A percentile compares a stretch with the other conserved stretches of the same genome.
phyloP scores from a whole-genome alignment of 2,888 invertebrate species.

The Catocala fraxini region DNA sequence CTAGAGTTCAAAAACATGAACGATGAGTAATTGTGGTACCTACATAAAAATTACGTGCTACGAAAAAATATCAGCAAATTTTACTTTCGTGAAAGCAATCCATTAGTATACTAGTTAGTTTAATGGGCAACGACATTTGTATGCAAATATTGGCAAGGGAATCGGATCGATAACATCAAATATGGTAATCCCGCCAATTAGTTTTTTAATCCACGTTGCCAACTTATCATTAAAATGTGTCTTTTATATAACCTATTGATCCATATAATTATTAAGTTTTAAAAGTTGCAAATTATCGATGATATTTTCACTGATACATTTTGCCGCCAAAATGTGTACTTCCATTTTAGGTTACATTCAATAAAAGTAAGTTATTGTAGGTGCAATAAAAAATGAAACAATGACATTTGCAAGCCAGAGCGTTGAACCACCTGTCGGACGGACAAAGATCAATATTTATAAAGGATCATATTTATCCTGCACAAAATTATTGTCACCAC shows the following conservation, averaged over 20 bases:
- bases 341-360: neutral
- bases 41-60: neutral
- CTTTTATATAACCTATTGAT: too few relatives aligned
- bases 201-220: neutral
- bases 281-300: too few relatives aligned
- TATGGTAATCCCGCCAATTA: conserved; percentile 25
- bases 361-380: neutral
- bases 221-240: neutral
- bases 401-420: conserved; percentile 2
- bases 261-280: too few relatives aligned
- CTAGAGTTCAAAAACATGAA: too few relatives aligned
- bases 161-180: conserved; percentile 29
- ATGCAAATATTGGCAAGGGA: conserved; percentile 43
- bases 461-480: conserved; percentile 43
- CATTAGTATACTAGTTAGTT: conserved; percentile 40
- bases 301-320: neutral
- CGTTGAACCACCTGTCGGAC: conserved; percentile 47
- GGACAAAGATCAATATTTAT: conserved; percentile 46
- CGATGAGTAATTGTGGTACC: too few relatives aligned
- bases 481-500: conserved; percentile 57
- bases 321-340: conserved; percentile 13
- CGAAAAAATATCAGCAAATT: conserved; percentile 10
- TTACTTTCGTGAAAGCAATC: conserved; percentile 30
- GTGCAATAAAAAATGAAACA: too few relatives aligned
- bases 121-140: conserved; percentile 27